Evolutionary conservation across 2,797 vertebrate species (phyloP).

Genomic region (Xenops minutus): DNA sequence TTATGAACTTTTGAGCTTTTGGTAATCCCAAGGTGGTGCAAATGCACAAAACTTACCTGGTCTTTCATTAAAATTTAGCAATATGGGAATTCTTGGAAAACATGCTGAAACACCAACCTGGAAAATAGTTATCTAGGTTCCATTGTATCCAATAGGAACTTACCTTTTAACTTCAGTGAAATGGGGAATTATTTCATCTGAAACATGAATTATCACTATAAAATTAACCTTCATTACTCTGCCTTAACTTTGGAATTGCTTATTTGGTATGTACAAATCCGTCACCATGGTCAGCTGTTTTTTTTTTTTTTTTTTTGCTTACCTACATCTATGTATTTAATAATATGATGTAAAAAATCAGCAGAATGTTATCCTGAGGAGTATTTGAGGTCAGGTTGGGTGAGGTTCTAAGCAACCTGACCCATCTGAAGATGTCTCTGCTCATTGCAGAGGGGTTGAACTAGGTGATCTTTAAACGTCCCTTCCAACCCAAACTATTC

Average conservation of each 20-base stretch:
- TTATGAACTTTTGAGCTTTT: not conserved
- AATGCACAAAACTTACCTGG: not conserved
- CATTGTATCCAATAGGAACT: not conserved
- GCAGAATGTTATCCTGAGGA: not conserved
- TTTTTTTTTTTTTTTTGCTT: not conserved
- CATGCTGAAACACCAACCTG: not conserved
- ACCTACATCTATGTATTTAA: not conserved
- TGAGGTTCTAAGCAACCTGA: not conserved
- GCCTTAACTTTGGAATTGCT: not conserved
- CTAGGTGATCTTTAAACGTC: not conserved
- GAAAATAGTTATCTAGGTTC: not conserved
- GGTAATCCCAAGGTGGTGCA: not conserved
- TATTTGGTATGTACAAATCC: not conserved
- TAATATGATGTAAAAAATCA: not conserved
- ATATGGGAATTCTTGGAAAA: not conserved
- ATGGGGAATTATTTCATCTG: not conserved
- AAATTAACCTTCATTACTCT: not conserved
- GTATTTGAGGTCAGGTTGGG: not conserved
- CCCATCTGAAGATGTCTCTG: not conserved
- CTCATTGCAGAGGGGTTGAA: not conserved
- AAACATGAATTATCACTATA: not conserved
- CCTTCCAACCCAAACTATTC: not conserved
- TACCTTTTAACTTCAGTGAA: not conserved
- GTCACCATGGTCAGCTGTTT: not conserved
- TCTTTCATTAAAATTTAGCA: not conserved